Percentiles rank a stretch among this genome's conserved stretches.
Conservation (phyloP, 2,888 invertebrate species). For the Agriopis leucophaearia region DNA sequence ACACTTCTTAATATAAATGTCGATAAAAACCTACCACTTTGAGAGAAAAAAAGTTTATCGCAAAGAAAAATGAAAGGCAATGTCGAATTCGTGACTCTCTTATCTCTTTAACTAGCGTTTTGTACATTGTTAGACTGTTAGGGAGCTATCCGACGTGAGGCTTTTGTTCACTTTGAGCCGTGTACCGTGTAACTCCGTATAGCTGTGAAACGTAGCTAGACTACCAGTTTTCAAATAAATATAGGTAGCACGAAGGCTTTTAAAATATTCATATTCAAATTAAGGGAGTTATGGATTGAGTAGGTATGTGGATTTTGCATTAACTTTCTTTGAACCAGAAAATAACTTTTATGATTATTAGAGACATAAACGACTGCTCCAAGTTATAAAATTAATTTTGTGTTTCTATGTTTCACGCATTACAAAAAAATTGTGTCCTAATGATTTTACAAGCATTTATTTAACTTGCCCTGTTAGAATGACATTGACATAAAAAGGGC, state of each 20-base stretch:
- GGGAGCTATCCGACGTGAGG: conserved; percentile 36
- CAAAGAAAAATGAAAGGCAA: conserved; percentile 23
- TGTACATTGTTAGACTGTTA: conserved; percentile 49
- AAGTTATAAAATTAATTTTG: too few relatives aligned
- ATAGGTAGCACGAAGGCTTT: background rate
- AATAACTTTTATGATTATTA: too few relatives aligned
- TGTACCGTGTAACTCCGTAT: conserved; percentile 7
- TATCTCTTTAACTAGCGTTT: conserved; percentile 51
- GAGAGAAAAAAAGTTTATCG: conserved; percentile 7
- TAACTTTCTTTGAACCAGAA: too few relatives aligned
- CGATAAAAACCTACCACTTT: background rate
- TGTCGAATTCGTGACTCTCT: conserved; percentile 50
- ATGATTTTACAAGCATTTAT: too few relatives aligned
- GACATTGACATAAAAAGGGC: too few relatives aligned
- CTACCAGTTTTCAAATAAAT: background rate
- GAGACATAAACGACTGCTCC: too few relatives aligned
- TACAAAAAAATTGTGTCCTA: too few relatives aligned
- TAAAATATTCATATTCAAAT: too few relatives aligned
- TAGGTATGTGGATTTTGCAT: too few relatives aligned
- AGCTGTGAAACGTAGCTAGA: conserved; percentile 9
- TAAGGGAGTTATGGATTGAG: too few relatives aligned
- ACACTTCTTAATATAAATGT: background rate
- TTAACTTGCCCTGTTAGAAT: too few relatives aligned
- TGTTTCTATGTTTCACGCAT: too few relatives aligned
- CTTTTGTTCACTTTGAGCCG: conserved; percentile 33